Percentiles rank a stretch among this genome's conserved stretches.
Evolutionary conservation across 2,888 invertebrate species (phyloP).

Genomic region (Pyrrhia umbra): DNA sequence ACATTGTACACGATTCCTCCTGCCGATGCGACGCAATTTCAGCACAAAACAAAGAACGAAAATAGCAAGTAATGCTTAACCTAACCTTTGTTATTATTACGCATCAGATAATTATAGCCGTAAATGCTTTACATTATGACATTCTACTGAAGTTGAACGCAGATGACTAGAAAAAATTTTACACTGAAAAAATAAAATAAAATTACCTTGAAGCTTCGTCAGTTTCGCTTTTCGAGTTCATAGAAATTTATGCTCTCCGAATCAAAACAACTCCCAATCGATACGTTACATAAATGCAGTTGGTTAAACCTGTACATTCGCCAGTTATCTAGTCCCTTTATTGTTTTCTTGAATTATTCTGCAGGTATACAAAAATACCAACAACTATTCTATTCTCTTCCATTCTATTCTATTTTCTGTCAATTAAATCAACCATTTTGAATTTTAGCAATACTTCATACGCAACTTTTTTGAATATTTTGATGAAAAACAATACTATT

Average conservation of each 20-base stretch:
- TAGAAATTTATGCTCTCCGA: conserved; percentile 83
- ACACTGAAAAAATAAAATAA: conserved; percentile 48
- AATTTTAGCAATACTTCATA: conserved; percentile 64
- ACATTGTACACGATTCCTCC: conserved; percentile 49
- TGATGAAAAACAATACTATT: no score
- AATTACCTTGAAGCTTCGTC: conserved; percentile 90
- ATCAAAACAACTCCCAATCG: conserved; percentile 76
- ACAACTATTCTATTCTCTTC: conserved; percentile 76
- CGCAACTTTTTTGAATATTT: conserved; percentile 41
- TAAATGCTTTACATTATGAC: conserved; percentile 14
- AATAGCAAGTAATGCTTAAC: conserved; percentile 86
- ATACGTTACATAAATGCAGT: conserved; percentile 75
- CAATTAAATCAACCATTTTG: conserved; percentile 78
- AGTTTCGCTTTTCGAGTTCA: conserved; percentile 89
- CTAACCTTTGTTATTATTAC: conserved; percentile 77
- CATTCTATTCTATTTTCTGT: conserved; percentile 77
- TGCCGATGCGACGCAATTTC: conserved; percentile 51
- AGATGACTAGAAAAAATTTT: conserved; percentile 19
- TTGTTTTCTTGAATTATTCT: conserved; percentile 73
- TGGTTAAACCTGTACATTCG: conserved; percentile 72
- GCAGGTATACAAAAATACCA: conserved; percentile 78
- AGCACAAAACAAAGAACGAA: conserved; percentile 83
- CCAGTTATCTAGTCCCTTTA: conserved; percentile 53
- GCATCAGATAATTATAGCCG: conserved; percentile 58
- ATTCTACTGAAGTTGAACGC: conserved; percentile 24